phyloP scores from a whole-genome alignment of 2,797 vertebrate species.

The Acrossocheilus fasciatus region DNA sequence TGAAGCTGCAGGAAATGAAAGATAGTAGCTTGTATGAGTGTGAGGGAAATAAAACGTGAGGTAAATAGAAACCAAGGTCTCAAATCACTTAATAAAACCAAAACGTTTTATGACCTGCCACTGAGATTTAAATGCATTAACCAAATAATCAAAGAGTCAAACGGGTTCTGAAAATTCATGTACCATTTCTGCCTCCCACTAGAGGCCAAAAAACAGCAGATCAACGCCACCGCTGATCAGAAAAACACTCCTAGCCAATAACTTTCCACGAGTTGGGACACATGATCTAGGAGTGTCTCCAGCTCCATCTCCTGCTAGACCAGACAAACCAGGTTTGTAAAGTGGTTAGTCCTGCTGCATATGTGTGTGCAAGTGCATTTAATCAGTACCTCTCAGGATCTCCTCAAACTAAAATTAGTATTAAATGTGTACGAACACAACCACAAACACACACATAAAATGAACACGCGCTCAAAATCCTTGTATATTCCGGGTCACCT shows the following conservation, averaged over 20 bases:
- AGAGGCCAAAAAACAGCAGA: background rate
- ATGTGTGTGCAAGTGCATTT: constrained; percentile 64
- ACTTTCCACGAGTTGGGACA: background rate
- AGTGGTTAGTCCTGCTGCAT: constrained; percentile 59
- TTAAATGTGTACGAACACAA: constrained; percentile 45
- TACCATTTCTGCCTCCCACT: constrained; percentile 15
- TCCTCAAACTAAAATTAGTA: constrained; percentile 10
- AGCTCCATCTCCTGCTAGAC: constrained; percentile 47
- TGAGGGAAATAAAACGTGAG: background rate
- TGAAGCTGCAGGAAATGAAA: background rate
- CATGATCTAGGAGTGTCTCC: background rate
- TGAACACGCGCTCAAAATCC: constrained; percentile 44
- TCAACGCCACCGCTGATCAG: background rate
- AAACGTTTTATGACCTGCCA: background rate
- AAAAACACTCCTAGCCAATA: constrained; percentile 28
- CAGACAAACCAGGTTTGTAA: constrained; percentile 57
- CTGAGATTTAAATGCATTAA: background rate
- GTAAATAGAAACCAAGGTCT: background rate
- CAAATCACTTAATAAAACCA: background rate
- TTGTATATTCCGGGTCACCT: constrained; percentile 59
- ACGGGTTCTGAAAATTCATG: background rate
- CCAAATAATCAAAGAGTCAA: background rate
- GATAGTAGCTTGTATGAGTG: background rate
- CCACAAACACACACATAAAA: constrained; percentile 36
- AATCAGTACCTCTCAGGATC: constrained; percentile 65